Evolutionary conservation across 2,113 vertebrate species (phyloP).

Genomic region (Daphoenositta chrysoptera): DNA sequence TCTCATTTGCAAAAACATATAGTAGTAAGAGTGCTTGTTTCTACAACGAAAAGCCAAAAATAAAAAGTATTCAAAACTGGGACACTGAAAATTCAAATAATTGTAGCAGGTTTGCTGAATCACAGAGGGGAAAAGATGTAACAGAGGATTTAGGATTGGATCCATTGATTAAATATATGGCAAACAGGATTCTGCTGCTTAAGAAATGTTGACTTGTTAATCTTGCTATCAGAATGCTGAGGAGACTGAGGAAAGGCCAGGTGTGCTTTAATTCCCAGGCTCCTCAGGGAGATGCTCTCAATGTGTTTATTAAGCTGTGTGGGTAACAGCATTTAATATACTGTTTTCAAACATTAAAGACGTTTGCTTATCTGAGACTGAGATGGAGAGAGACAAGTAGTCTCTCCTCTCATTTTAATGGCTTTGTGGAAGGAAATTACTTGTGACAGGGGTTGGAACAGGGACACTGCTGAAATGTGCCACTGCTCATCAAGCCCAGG

Average conservation of each 20-base stretch:
- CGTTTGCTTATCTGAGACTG: neutral
- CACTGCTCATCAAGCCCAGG: neutral
- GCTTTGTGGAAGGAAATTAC: neutral
- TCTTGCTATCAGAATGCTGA: neutral
- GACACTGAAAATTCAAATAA: neutral
- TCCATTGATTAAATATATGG: neutral
- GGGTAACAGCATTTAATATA: constrained; percentile 59
- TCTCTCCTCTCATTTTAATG: neutral
- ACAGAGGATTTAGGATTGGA: constrained; percentile 5
- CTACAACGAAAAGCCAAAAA: constrained; percentile 17
- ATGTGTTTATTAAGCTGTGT: constrained; percentile 40
- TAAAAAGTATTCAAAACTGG: neutral
- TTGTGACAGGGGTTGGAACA: neutral
- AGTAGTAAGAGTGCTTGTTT: neutral
- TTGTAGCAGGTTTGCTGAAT: neutral
- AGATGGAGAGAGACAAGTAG: neutral
- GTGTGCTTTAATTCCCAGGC: constrained; percentile 24
- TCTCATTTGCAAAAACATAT: neutral
- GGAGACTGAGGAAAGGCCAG: neutral
- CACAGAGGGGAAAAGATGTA: neutral
- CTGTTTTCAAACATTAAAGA: constrained; percentile 4
- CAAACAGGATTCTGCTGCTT: constrained; percentile 17
- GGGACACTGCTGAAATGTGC: neutral
- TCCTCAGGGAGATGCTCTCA: neutral
- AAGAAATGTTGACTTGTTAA: constrained; percentile 22